Evolutionary conservation across 2,888 invertebrate genomes (phyloP).

Genomic region (Ochlodes sylvanus): DNA sequence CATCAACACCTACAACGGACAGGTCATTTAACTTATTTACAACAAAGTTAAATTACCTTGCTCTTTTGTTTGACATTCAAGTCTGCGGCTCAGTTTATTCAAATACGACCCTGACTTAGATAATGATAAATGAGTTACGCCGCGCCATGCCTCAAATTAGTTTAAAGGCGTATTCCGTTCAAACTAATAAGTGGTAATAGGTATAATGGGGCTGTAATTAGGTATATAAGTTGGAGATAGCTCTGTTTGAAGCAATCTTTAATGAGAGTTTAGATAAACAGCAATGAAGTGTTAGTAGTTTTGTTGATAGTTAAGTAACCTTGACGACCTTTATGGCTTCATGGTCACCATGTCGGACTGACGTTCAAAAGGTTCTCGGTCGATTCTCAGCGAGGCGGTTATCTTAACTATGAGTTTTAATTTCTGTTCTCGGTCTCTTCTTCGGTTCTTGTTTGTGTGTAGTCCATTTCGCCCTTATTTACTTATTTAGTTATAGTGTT

Average conservation of each 20-base stretch:
- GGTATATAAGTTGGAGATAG: background rate
- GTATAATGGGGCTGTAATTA: conserved; percentile 26
- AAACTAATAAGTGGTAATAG: conserved; percentile 22
- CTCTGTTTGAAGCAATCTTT: background rate
- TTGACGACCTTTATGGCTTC: too few species aligned
- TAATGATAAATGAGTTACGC: conserved; percentile 34
- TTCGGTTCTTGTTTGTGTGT: too few species aligned
- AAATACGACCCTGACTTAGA: conserved; percentile 30
- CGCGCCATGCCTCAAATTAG: conserved; percentile 19
- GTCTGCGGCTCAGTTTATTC: conserved; percentile 27
- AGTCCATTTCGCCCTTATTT: too few species aligned
- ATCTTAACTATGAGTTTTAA: too few species aligned
- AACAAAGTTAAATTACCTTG: conserved; percentile 1
- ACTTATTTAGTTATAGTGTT: too few species aligned
- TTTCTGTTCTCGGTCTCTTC: too few species aligned
- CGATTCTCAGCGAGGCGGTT: too few species aligned
- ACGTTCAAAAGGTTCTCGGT: too few species aligned
- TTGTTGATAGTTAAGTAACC: too few species aligned
- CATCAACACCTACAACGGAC: background rate
- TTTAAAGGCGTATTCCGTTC: conserved; percentile 21
- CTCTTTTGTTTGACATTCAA: background rate
- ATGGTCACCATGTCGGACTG: too few species aligned
- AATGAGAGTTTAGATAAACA: background rate
- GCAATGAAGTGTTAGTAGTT: too few species aligned
- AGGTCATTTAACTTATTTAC: conserved; percentile 1